Percentiles rank a stretch among this genome's conserved stretches.
Evolutionary conservation across 2,113 vertebrate species (phyloP).

Genomic region (Urocolius indicus): DNA sequence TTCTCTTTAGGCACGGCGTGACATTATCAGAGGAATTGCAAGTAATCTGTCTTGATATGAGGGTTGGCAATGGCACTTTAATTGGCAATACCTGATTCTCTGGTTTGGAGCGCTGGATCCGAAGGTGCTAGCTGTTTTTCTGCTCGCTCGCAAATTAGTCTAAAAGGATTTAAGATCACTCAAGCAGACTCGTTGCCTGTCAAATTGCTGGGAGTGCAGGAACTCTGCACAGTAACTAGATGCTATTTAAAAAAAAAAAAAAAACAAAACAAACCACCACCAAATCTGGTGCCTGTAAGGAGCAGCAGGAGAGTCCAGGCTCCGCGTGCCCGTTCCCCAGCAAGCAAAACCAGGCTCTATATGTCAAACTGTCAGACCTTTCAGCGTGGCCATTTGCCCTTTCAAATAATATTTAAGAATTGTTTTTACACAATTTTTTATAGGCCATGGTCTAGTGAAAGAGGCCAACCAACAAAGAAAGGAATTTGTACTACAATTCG

Average conservation of each 20-base stretch:
- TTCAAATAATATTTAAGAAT: slow-evolving; percentile 88
- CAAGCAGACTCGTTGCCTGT: slow-evolving; percentile 81
- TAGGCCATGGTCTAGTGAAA: slow-evolving; percentile 82
- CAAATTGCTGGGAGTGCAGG: slow-evolving; percentile 70
- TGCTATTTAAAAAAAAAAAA: slow-evolving; percentile 57
- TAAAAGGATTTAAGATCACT: slow-evolving; percentile 82
- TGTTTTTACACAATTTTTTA: slow-evolving; percentile 88
- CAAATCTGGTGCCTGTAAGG: slow-evolving; percentile 53
- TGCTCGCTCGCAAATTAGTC: slow-evolving; percentile 87
- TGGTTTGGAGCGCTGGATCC: slow-evolving; percentile 49
- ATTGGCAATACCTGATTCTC: slow-evolving; percentile 84
- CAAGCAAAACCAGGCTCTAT: slow-evolving; percentile 77
- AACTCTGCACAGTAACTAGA: slow-evolving; percentile 74
- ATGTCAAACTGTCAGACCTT: slow-evolving; percentile 85
- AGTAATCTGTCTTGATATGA: slow-evolving; percentile 87
- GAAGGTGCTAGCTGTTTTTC: slow-evolving; percentile 88
- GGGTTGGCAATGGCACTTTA: slow-evolving; percentile 77
- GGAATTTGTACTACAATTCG: slow-evolving; percentile 84
- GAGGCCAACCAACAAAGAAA: slow-evolving; percentile 80
- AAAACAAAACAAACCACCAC: neutral
- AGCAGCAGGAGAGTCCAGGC: slow-evolving; percentile 66
- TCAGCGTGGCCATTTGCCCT: slow-evolving; percentile 81
- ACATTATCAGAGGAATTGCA: slow-evolving; percentile 81
- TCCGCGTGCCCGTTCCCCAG: slow-evolving; percentile 63
- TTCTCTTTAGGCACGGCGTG: slow-evolving; percentile 75